phyloP scores from a whole-genome alignment of 2,888 invertebrate species.

The Xestia xanthographa region DNA sequence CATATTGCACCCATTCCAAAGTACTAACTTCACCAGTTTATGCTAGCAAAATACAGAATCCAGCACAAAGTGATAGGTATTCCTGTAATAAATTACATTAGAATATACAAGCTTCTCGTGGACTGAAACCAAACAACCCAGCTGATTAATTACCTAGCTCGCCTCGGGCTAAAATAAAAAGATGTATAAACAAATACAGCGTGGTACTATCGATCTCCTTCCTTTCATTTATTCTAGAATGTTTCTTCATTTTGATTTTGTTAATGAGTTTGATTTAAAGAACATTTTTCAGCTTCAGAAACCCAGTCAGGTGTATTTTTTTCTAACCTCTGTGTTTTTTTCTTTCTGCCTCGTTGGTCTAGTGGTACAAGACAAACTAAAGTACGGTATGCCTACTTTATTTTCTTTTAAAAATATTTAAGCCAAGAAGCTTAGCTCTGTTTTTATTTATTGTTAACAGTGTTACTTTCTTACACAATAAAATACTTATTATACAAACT shows the following conservation, averaged over 20 bases:
- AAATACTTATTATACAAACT: too few relatives aligned
- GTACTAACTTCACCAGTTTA: slow-evolving; percentile 53
- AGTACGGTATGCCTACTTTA: too few relatives aligned
- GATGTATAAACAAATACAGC: slow-evolving; percentile 59
- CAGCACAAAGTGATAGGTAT: slow-evolving; percentile 54
- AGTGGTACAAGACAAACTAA: too few relatives aligned
- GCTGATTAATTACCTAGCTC: slow-evolving; percentile 65
- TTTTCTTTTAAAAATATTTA: too few relatives aligned
- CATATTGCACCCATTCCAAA: slow-evolving; percentile 44
- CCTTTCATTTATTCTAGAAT: slow-evolving; percentile 44
- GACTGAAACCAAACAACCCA: slow-evolving; percentile 61
- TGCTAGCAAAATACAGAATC: slow-evolving; percentile 46
- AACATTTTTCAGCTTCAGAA: neutral
- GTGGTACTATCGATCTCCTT: slow-evolving; percentile 50
- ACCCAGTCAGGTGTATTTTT: neutral
- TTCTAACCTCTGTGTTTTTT: neutral
- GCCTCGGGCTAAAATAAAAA: slow-evolving; percentile 63
- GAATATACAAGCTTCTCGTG: slow-evolving; percentile 63
- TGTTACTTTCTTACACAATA: too few relatives aligned
- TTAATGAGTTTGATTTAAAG: slow-evolving; percentile 15
- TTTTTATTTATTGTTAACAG: too few relatives aligned
- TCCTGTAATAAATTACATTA: slow-evolving; percentile 65
- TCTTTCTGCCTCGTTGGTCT: neutral
- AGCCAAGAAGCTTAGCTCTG: too few relatives aligned
- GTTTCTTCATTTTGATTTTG: slow-evolving; percentile 13